Conservation (phyloP, 2,797 vertebrate species). For the Microhierax caerulescens region DNA sequence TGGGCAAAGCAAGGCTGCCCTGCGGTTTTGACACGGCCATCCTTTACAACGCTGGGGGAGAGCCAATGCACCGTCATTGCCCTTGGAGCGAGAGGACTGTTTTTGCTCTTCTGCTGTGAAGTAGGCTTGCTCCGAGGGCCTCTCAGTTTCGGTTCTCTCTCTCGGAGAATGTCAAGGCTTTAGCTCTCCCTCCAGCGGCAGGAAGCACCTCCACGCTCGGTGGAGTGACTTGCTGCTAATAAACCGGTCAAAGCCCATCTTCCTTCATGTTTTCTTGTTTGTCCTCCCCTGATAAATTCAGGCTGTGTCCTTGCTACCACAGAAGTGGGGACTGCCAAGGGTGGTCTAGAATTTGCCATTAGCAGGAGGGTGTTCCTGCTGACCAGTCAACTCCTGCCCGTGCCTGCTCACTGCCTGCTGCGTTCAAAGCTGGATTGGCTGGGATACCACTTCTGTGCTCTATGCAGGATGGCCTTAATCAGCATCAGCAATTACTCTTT, state of each 20-base stretch:
- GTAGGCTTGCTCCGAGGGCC: not conserved
- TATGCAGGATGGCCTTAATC: not conserved
- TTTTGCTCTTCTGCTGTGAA: accelerated
- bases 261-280: not conserved
- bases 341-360: not conserved
- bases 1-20: not conserved
- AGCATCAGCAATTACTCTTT: not conserved
- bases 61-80: not conserved
- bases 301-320: not conserved
- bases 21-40: not conserved
- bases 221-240: not conserved
- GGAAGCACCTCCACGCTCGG: not conserved
- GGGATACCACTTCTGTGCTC: not conserved
- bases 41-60: not conserved
- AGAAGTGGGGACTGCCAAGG: not conserved
- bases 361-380: not conserved
- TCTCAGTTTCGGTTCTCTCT: accelerated
- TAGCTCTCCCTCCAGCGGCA: slow-evolving; percentile 38
- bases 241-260: accelerated
- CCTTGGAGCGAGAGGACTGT: not conserved
- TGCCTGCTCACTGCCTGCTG: not conserved
- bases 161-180: not conserved
- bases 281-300: not conserved
- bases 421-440: not conserved
- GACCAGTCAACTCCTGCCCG: not conserved